Percentiles rank a stretch among this genome's conserved stretches.
These are phyloP conservation scores for Drosophila pseudotakahashii DNA, from an alignment of 2,888 invertebrate species.

Conservation along the genomic window DNA sequence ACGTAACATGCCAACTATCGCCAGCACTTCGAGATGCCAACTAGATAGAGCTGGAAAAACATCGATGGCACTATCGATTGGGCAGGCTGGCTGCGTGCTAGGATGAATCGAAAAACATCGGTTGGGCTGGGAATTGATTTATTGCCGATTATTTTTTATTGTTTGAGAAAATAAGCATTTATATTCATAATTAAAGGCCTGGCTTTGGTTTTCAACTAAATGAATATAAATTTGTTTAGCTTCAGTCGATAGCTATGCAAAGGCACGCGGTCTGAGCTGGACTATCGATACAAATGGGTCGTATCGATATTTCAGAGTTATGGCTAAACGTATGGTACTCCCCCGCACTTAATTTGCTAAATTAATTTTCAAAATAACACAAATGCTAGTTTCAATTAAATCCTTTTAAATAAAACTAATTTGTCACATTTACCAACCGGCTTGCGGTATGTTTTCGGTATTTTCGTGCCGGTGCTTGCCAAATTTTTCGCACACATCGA, in stretches of 20 bases:
- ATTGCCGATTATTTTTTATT: neutral
- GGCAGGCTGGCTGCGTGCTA: neutral
- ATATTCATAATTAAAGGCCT: too few relatives aligned
- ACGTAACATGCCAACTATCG: constrained; percentile 65
- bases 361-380: too few relatives aligned
- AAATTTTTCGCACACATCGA: neutral
- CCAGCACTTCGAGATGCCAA: constrained; percentile 15
- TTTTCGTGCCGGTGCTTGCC: neutral
- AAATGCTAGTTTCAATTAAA: too few relatives aligned
- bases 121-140: neutral
- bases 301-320: too few relatives aligned
- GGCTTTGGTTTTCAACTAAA: too few relatives aligned
- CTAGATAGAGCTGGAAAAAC: constrained; percentile 5
- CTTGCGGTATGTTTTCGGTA: neutral
- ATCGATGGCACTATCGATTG: constrained; percentile 1
- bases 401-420: too few relatives aligned
- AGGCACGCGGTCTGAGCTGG: neutral
- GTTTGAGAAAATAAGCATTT: too few relatives aligned
- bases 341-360: too few relatives aligned
- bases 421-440: too few relatives aligned
- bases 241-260: neutral
- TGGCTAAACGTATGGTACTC: too few relatives aligned
- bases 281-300: neutral
- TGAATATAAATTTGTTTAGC: too few relatives aligned
- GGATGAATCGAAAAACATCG: neutral